Percentiles rank a stretch among this genome's conserved stretches.
Conservation (phyloP, 2,888 invertebrate genomes). For the Nomada ferruginata region DNA sequence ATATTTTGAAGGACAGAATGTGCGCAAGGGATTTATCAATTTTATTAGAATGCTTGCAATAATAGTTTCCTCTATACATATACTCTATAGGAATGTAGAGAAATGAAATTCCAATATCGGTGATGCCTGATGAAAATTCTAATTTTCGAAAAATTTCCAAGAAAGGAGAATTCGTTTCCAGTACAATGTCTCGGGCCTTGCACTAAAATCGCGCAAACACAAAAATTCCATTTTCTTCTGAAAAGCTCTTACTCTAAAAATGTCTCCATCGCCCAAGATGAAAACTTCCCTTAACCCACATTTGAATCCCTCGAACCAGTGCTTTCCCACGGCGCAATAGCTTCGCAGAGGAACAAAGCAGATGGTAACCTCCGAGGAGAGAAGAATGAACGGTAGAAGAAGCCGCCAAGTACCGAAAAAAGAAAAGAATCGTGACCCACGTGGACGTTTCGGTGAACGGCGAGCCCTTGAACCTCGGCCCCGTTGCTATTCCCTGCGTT, state of each 20-base stretch:
- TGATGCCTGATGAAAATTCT: too few relatives aligned
- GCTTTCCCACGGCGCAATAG: background rate
- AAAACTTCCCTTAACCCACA: constrained; percentile 14
- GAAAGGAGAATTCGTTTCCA: too few relatives aligned
- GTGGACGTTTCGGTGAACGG: constrained; percentile 17
- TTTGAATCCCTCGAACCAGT: background rate
- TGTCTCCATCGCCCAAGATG: background rate
- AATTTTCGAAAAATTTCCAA: too few relatives aligned
- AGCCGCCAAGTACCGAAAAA: background rate
- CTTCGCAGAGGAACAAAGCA: background rate
- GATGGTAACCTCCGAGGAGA: background rate
- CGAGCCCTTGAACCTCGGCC: constrained; percentile 26
- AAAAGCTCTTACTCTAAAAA: background rate
- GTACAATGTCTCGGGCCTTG: too few relatives aligned
- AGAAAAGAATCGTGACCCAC: background rate
- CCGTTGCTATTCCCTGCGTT: constrained; percentile 9
- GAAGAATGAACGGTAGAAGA: background rate
- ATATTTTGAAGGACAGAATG: too few relatives aligned
- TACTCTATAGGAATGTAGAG: too few relatives aligned
- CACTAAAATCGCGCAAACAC: background rate
- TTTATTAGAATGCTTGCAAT: too few relatives aligned
- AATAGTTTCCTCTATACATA: too few relatives aligned
- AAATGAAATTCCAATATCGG: too few relatives aligned
- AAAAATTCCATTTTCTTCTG: background rate
- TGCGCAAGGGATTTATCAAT: too few relatives aligned